These are phyloP conservation scores for Hermatobates lingyangjiaoensis DNA, from an alignment of 1,140 invertebrate species.

Conservation along the genomic window DNA sequence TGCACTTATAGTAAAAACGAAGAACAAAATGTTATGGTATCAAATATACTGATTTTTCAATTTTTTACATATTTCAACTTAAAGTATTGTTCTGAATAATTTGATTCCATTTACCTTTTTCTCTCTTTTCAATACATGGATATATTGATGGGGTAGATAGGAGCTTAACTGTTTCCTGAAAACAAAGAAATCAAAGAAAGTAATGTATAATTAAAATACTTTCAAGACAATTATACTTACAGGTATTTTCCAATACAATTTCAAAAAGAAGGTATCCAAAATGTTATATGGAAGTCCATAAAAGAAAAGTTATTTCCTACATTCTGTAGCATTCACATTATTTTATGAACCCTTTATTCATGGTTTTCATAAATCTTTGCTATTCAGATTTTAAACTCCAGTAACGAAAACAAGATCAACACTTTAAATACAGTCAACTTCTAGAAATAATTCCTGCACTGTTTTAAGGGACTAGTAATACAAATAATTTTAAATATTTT, in stretches of 20 bases:
- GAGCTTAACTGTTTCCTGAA: conserved; percentile 46
- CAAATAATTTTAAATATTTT: too few species aligned
- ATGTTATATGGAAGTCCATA: neutral
- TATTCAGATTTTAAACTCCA: too few species aligned
- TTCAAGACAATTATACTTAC: neutral
- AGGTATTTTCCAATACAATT: conserved; percentile 24
- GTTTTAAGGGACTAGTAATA: too few species aligned
- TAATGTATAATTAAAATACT: conserved; percentile 5
- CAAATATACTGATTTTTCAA: neutral
- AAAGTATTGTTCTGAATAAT: neutral
- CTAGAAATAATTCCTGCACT: too few species aligned
- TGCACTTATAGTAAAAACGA: neutral
- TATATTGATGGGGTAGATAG: conserved; percentile 55
- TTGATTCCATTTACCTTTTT: conserved; percentile 29
- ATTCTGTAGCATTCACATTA: neutral
- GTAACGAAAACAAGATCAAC: too few species aligned
- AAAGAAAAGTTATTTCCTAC: neutral
- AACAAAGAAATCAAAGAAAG: conserved; percentile 15
- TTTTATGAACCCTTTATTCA: too few species aligned
- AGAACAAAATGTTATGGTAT: neutral
- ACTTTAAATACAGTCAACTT: too few species aligned
- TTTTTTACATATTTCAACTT: neutral
- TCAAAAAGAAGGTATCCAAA: neutral
- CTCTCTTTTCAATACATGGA: conserved; percentile 44
- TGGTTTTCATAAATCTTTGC: too few species aligned